Evolutionary conservation across 2,797 vertebrate species (phyloP).

Genomic region (Kryptolebias ocellatus): DNA sequence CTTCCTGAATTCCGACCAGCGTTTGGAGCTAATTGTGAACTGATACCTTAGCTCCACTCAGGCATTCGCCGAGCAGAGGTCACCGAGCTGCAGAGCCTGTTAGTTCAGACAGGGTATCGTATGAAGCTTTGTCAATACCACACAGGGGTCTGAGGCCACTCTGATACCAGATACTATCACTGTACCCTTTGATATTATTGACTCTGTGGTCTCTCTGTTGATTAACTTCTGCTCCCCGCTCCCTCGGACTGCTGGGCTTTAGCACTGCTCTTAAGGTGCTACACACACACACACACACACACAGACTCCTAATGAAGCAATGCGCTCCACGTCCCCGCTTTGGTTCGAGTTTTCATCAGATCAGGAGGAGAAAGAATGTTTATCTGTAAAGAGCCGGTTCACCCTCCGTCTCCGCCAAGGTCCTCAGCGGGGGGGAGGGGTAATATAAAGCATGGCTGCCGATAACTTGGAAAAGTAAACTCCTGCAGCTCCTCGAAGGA

Average conservation of each 20-base stretch:
- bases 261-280: slow-evolving; percentile 7
- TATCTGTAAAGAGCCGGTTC: neutral
- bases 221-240: slow-evolving; percentile 46
- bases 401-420: neutral
- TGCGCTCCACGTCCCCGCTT: neutral
- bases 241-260: slow-evolving; percentile 23
- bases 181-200: slow-evolving; percentile 71
- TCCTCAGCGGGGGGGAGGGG: neutral
- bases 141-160: slow-evolving; percentile 60
- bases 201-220: slow-evolving; percentile 62
- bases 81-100: slow-evolving; percentile 55
- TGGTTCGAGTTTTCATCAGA: neutral
- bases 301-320: neutral
- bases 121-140: slow-evolving; percentile 71
- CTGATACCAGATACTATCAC: slow-evolving; percentile 61
- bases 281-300: neutral
- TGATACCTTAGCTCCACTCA: slow-evolving; percentile 50
- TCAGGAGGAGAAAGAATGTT: neutral
- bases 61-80: slow-evolving; percentile 60
- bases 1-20: slow-evolving; percentile 68
- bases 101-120: slow-evolving; percentile 59
- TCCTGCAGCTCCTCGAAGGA: no score
- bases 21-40: slow-evolving; percentile 72
- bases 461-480: no score
- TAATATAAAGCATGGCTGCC: neutral